These are phyloP conservation scores for Diarsia brunnea DNA, from an alignment of 2,888 invertebrate species.

Conservation along the genomic window DNA sequence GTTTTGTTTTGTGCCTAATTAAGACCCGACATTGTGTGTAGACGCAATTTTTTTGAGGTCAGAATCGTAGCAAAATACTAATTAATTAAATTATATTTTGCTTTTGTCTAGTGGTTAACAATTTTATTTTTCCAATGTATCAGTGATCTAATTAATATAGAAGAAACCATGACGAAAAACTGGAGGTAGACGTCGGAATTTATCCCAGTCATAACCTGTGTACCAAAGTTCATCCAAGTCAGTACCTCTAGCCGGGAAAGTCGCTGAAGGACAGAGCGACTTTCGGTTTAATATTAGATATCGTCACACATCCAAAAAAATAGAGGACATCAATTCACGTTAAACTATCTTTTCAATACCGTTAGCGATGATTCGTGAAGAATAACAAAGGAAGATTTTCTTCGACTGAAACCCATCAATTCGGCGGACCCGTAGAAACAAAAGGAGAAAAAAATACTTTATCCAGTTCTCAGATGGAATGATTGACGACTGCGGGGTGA, in stretches of 20 bases:
- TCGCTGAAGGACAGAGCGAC: background rate
- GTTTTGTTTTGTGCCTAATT: conserved; percentile 27
- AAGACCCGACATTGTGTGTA: background rate
- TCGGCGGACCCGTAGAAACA: conserved; percentile 74
- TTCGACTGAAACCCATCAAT: conserved; percentile 79
- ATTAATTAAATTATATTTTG: background rate
- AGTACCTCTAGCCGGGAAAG: no score
- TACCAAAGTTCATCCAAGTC: background rate
- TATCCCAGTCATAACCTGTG: background rate
- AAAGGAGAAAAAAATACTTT: conserved; percentile 70
- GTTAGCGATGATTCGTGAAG: conserved; percentile 63
- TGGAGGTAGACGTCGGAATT: background rate
- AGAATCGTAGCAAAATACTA: background rate
- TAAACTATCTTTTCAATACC: conserved; percentile 28
- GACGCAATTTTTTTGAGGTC: background rate
- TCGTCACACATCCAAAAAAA: background rate
- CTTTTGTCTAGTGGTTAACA: no score
- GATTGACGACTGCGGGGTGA: conserved; percentile 78
- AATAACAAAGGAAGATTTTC: conserved; percentile 74
- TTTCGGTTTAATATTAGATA: background rate
- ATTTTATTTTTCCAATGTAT: background rate
- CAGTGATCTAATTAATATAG: background rate
- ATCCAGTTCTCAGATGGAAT: conserved; percentile 75
- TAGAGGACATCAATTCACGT: background rate
- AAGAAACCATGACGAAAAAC: background rate